Conservation (phyloP, 2,113 vertebrate species). For the Colistium nudipinnis region DNA sequence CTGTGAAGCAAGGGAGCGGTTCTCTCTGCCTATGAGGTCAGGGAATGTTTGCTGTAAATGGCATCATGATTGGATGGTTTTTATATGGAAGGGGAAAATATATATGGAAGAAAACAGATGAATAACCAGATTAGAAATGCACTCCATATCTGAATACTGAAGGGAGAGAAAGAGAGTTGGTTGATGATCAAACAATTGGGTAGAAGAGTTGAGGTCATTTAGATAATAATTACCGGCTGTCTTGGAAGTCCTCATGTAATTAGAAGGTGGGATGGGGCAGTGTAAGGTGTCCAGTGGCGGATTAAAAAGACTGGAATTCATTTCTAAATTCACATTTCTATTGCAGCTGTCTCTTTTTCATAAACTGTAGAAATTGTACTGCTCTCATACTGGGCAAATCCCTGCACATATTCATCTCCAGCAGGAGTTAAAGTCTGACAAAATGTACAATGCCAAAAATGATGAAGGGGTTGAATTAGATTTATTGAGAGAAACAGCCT, state of each 20-base stretch:
- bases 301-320: constrained; percentile 64
- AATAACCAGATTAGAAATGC: constrained; percentile 66
- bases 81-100: constrained; percentile 72
- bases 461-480: constrained; percentile 65
- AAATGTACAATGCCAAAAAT: constrained; percentile 42
- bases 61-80: constrained; percentile 64
- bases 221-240: constrained; percentile 40
- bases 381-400: constrained; percentile 40
- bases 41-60: constrained; percentile 63
- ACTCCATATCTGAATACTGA: constrained; percentile 59
- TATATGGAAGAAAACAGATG: constrained; percentile 72
- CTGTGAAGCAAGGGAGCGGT: constrained; percentile 82
- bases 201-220: constrained; percentile 49
- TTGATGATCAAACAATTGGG: constrained; percentile 64
- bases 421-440: constrained; percentile 44
- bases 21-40: constrained; percentile 70
- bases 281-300: constrained; percentile 57
- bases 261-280: constrained; percentile 54
- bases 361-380: constrained; percentile 33
- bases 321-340: constrained; percentile 50
- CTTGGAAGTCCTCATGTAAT: constrained; percentile 40
- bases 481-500: constrained; percentile 45
- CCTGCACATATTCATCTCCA: constrained; percentile 25
- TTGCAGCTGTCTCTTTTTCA: constrained; percentile 58
- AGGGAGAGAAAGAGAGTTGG: constrained; percentile 61